Base-by-base conservation (phyloP, 2,797 vertebrate species). In the Brachyalestes nurse region DNA sequence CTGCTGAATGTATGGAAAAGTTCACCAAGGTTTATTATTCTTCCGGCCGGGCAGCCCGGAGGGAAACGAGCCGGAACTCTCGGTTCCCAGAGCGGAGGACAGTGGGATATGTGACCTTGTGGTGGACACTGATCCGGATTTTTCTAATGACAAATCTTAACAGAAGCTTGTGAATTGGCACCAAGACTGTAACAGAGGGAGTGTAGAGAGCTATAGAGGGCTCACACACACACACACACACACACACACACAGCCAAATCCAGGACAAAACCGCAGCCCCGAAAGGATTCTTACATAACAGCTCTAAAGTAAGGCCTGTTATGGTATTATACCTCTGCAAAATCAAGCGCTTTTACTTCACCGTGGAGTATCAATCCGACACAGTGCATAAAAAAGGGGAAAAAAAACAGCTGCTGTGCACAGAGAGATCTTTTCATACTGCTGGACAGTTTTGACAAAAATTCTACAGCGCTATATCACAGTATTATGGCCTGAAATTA, bases 171-270 rank as follows among this genome's bases (percentile, higher is more conserved):
- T 47, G 67, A 71, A 79, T 42, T 45, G 61, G 19, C 21, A 79
- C 3, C 3, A 64, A 71, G 60, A 76, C 62, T 76, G 72, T 51
- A 57, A 69, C 45, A 77, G 66, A 80, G 61, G 49, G 60, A 2
- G 40, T 70, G 25, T 67, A 58, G 57, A 67, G 66, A 60, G 71
- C 53, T 53, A 51, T 38, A 17, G 19, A 65, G 58, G 45, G 70
- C 58, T 74, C 72, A 82, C 83, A 61, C 55, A 64, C 57, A 71
- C 69, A 64, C 49, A 69, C 23, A 65, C 55, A 79, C 71, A 85
- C 55, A 77, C 69, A 83, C 83, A 69, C 57, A 72, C 58, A 72
- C 61, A 65, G 89, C 89, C 51, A 91, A 85, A 88, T 85, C 86
- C 83, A 87, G 81, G 34, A 62, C 58, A 78, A 77, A 80, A 82